These are phyloP conservation scores for Clarias magur DNA, from an alignment of 2,113 vertebrate species.

Conservation along the genomic window DNA sequence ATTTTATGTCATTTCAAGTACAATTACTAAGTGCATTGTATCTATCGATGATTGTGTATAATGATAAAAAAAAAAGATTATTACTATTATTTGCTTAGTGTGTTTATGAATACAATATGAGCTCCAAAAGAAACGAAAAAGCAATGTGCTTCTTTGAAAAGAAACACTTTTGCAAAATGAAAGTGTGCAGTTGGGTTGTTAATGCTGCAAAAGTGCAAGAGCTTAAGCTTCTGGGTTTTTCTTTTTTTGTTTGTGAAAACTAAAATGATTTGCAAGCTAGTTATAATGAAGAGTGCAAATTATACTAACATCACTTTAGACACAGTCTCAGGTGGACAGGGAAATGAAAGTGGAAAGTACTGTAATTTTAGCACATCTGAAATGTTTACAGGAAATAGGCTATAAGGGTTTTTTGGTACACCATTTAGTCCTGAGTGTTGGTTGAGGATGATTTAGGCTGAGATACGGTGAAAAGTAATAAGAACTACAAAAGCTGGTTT, in stretches of 20 bases:
- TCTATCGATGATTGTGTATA: conserved; percentile 10
- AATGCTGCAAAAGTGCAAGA: not conserved
- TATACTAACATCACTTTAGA: not conserved
- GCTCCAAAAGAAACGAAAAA: not conserved
- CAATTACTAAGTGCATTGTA: conserved; percentile 31
- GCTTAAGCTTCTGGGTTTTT: not conserved
- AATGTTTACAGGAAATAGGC: not conserved
- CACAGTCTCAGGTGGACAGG: not conserved
- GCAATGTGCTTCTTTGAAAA: not conserved
- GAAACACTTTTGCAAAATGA: not conserved
- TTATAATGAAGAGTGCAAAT: not conserved
- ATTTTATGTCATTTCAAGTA: conserved; percentile 32
- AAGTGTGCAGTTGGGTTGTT: no score
- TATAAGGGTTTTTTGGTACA: not conserved
- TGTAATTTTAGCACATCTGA: not conserved
- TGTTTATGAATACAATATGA: not conserved
- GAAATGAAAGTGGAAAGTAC: not conserved
- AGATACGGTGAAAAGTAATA: not conserved
- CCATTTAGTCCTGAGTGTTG: not conserved
- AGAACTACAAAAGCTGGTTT: not conserved
- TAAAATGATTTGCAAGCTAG: not conserved
- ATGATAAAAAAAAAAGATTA: not conserved
- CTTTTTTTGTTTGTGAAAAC: not conserved
- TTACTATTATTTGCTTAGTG: not conserved
- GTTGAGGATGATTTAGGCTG: not conserved